Conservation (phyloP, 2,797 vertebrate genomes). For the Acrossocheilus fasciatus region DNA sequence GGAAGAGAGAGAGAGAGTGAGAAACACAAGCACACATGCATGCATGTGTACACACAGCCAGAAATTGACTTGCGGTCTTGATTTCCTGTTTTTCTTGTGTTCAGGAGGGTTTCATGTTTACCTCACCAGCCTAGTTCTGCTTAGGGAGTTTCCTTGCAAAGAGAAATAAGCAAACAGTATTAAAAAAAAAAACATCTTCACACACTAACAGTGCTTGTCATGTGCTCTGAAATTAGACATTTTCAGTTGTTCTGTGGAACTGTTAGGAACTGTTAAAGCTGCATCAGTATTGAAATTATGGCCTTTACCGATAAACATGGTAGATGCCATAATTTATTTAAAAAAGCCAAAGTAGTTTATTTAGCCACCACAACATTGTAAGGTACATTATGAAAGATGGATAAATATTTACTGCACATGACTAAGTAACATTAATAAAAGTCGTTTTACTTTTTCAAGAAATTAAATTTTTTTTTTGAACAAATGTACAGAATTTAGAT, state of each 20-base stretch:
- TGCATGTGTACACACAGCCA: conserved; percentile 45
- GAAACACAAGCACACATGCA: conserved; percentile 20
- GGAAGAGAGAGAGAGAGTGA: conserved; percentile 54
- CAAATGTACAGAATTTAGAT: neutral
- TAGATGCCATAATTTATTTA: neutral
- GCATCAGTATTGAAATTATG: neutral
- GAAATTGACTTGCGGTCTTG: conserved; percentile 37
- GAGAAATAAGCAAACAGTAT: conserved; percentile 21
- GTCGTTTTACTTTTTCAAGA: neutral
- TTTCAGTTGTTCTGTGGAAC: neutral
- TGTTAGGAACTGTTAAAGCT: neutral
- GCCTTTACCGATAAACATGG: neutral
- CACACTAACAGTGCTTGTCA: conserved; percentile 9
- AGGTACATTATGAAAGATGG: neutral
- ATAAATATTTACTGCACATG: neutral
- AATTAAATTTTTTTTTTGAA: neutral
- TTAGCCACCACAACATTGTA: neutral
- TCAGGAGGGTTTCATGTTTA: conserved; percentile 55
- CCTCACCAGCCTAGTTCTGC: conserved; percentile 56
- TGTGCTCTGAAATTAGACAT: neutral
- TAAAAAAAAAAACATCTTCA: neutral
- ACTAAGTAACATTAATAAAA: neutral
- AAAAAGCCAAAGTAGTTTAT: neutral
- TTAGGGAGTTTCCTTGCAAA: conserved; percentile 60
- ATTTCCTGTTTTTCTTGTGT: conserved; percentile 51